Evolutionary conservation across 2,888 invertebrate genomes (phyloP).

Genomic region (Meliscaeva auricollis): DNA sequence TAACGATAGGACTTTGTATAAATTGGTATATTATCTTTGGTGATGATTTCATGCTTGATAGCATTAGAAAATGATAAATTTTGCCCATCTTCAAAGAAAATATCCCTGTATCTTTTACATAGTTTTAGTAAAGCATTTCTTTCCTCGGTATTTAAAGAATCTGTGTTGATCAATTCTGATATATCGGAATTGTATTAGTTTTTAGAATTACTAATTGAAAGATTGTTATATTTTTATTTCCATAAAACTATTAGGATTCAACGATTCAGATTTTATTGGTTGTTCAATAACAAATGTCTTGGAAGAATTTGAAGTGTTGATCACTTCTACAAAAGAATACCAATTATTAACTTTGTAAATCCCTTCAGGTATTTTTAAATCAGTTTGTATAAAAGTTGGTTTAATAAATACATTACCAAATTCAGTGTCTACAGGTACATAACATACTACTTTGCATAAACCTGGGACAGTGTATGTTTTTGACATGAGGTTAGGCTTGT

Average conservation of each 20-base stretch:
- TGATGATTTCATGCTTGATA: not conserved
- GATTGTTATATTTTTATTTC: conserved; percentile 36
- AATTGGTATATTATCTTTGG: not conserved
- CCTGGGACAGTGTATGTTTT: conserved; percentile 47
- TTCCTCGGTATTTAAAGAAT: conserved; percentile 7
- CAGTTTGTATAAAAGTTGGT: conserved; percentile 1
- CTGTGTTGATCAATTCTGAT: not conserved
- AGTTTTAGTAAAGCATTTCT: conserved; percentile 45
- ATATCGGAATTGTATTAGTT: conserved; percentile 12
- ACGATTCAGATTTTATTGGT: too few species aligned
- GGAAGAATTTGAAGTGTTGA: conserved; percentile 29
- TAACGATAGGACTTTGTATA: not conserved
- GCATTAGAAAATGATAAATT: not conserved
- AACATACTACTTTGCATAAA: conserved; percentile 41
- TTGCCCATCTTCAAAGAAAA: conserved; percentile 53
- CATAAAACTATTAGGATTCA: conserved; percentile 8
- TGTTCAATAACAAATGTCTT: conserved; percentile 43
- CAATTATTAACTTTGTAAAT: conserved; percentile 51
- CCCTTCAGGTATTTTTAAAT: conserved; percentile 50
- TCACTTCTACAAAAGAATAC: conserved; percentile 54
- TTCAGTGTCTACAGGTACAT: conserved; percentile 58
- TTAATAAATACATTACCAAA: conserved; percentile 44
- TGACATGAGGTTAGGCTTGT: conserved; percentile 59
- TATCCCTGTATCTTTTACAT: conserved; percentile 18
- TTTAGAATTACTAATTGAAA: not conserved